Percentiles rank a stretch among this genome's conserved stretches.
These are phyloP conservation scores for Mesorhabditis sp. DNA, from an alignment of 2,888 invertebrate species.

Conservation along the genomic window DNA sequence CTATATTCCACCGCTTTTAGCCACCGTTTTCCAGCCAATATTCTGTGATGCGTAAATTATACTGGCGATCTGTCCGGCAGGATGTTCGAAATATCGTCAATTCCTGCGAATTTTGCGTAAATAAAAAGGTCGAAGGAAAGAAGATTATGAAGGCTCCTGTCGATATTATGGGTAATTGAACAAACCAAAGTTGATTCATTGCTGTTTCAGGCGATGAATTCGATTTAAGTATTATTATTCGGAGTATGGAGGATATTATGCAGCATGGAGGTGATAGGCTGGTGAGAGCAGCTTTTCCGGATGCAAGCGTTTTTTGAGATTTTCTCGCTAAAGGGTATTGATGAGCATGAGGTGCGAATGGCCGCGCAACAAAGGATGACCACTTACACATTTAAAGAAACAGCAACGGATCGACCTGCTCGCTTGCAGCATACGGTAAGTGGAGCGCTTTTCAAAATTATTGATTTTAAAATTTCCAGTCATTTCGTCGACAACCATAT, in stretches of 20 bases:
- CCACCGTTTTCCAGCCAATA: constrained; percentile 28
- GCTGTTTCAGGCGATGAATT: constrained; percentile 13
- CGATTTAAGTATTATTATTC: background rate
- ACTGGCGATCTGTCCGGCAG: constrained; percentile 40
- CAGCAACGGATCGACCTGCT: constrained; percentile 10
- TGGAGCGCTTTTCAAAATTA: background rate
- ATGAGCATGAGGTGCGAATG: constrained; percentile 35
- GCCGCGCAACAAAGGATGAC: constrained; percentile 34
- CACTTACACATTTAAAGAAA: constrained; percentile 41
- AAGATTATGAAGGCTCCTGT: constrained; percentile 42
- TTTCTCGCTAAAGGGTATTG: constrained; percentile 9
- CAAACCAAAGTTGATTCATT: background rate
- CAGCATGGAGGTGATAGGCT: background rate
- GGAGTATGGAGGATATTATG: background rate
- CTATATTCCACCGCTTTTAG: background rate
- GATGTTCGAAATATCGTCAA: constrained; percentile 35
- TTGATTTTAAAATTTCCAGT: background rate
- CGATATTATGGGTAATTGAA: constrained; percentile 27
- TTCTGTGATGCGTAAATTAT: constrained; percentile 32
- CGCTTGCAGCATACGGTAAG: constrained; percentile 8
- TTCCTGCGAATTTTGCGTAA: constrained; percentile 34
- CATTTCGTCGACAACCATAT: constrained; percentile 38
- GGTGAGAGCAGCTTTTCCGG: background rate
- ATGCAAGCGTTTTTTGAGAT: constrained; percentile 2
- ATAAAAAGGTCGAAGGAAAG: constrained; percentile 37